Evolutionary conservation across 2,113 vertebrate genomes (phyloP), one percentile per base, ranked within the genome.

Genomic region (Phalacrocorax carbo): DNA sequence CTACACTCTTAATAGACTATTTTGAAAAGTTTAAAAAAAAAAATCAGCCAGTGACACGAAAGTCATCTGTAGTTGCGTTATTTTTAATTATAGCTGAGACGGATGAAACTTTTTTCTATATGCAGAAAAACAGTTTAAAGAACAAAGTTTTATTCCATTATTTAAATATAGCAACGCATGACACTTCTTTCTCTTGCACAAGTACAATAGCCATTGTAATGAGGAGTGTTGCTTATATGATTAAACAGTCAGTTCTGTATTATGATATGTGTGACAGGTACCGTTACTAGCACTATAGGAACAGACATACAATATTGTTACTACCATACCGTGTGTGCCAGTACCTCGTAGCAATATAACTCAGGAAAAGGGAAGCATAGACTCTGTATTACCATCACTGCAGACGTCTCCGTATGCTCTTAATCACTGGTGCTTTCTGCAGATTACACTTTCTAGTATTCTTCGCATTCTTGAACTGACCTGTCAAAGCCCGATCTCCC

Each of bases 201-300:
- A 89, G 85, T 82, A 85, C 88, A 94, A 96, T 58, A 94, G 84
- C 48, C 66, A 79, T 90, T 94, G 88, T 57, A 84, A 82, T 40
- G 82, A 95, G 83, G 44, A 89, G 70, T 34, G 36, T 51, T 93
- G 78, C 83, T 80, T 88, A 80, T 94, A 87, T 38, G 89, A 93
- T 94, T 93, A 96, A 93, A 86, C 29, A 89, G 92, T 51, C 68
- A 78, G 94, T 72, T 86, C 46, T 82, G 68, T 49, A 76, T 92
- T 94, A 86, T 86, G 83, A 90, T 90, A 65, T 36, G 58, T 96
- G 86, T 95, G 92, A 96, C 95, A 97, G 88, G 78, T 94, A 92
- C 86, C 2, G 13, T 72, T 91, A 84, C 49, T 42, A 76, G 70
- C 84, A 91, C 81, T 73, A 72, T 52, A 75, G 17, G 86, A 96